Evolutionary conservation across 2,113 vertebrate species (phyloP).

Genomic region (Hydrochoerus hydrochaeris): DNA sequence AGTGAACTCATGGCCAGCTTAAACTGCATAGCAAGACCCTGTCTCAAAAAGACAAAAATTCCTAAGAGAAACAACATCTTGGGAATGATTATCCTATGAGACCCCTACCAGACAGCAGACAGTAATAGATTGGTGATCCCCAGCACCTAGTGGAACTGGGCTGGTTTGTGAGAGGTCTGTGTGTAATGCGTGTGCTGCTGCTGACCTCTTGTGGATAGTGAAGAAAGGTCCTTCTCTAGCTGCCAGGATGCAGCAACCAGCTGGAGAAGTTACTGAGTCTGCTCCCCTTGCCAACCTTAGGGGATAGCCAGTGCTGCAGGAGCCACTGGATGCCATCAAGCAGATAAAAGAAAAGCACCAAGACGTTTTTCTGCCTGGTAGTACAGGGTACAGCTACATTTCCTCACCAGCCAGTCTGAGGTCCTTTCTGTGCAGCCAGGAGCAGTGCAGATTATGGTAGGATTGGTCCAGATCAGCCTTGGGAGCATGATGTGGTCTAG

Average conservation of each 20-base stretch:
- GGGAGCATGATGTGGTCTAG: background rate
- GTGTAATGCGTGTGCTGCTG: conserved; percentile 14
- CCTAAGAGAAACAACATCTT: conserved; percentile 27
- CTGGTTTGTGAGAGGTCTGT: background rate
- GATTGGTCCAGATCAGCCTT: background rate
- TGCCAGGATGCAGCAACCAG: background rate
- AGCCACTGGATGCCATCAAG: background rate
- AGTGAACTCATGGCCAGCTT: no score
- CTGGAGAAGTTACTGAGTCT: background rate
- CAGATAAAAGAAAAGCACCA: conserved; percentile 11
- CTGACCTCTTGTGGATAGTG: conserved; percentile 70
- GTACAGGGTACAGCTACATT: background rate
- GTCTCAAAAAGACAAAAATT: background rate
- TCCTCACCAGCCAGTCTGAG: background rate
- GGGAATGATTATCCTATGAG: background rate
- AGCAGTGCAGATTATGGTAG: background rate
- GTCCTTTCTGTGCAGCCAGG: background rate
- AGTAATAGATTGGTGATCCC: background rate
- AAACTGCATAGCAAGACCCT: no score
- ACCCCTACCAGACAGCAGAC: background rate
- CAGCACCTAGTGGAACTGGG: background rate
- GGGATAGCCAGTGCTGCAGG: background rate
- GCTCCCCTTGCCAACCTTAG: background rate
- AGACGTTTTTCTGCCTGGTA: background rate
- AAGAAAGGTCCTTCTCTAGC: background rate